Percentiles rank a stretch among this genome's conserved stretches.
These are phyloP conservation scores for Dryobates pubescens DNA, from an alignment of 2,797 vertebrate species.

Conservation along the genomic window DNA sequence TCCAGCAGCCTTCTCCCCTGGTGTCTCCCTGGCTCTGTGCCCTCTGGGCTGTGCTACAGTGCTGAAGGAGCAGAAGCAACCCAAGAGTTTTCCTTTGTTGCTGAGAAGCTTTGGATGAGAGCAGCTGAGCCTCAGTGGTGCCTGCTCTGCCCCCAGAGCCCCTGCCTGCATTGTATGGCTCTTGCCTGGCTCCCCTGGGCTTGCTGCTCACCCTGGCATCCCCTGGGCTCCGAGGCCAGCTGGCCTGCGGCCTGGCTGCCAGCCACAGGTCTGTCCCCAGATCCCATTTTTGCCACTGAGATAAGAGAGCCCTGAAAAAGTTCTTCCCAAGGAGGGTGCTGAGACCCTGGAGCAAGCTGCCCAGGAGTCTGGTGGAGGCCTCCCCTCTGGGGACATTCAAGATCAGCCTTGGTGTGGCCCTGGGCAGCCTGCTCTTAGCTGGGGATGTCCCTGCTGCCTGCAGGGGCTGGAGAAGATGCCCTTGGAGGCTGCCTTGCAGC, in stretches of 20 bases:
- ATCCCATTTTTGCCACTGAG: background rate
- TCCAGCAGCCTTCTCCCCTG: no score
- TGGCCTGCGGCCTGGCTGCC: background rate
- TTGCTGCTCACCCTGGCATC: background rate
- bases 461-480: no score
- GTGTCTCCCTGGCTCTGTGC: no score
- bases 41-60: background rate
- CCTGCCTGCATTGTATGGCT: background rate
- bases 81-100: background rate
- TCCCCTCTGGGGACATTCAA: no score
- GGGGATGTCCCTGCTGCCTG: no score
- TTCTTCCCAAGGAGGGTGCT: no score
- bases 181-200: background rate
- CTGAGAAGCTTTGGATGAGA: background rate
- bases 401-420: no score
- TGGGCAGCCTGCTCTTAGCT: no score
- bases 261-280: accelerated
- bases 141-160: background rate
- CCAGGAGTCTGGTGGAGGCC: no score
- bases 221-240: no score
- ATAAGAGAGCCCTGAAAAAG: background rate
- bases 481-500: no score
- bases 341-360: no score
- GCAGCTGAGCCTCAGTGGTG: background rate
- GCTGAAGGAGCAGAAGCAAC: background rate